Percentiles rank a stretch among this genome's conserved stretches.
Conservation (phyloP, 2,888 invertebrate species). For the Neocrepidodera transversa region DNA sequence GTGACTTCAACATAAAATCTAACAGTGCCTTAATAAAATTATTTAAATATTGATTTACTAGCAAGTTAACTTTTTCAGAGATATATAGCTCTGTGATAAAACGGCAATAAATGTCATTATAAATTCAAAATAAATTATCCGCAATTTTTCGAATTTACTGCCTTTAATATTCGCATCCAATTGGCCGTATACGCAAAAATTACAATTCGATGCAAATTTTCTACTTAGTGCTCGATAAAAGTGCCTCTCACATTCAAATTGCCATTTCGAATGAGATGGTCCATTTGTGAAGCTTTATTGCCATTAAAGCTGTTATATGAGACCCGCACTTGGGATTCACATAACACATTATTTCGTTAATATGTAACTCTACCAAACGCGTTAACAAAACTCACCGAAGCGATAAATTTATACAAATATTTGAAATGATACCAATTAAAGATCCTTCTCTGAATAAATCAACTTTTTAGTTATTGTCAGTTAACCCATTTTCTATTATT, state of each 20-base stretch:
- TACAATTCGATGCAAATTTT: slow-evolving; percentile 33
- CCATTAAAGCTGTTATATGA: background rate
- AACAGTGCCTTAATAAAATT: slow-evolving; percentile 4
- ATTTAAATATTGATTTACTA: slow-evolving; percentile 8
- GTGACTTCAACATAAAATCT: background rate
- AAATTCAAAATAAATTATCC: slow-evolving; percentile 33
- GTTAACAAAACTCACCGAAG: too few species aligned
- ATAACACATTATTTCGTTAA: too few species aligned
- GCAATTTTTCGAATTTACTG: slow-evolving; percentile 30
- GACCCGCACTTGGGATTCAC: background rate
- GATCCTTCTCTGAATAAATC: too few species aligned
- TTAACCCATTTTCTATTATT: too few species aligned
- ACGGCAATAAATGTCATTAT: slow-evolving; percentile 33
- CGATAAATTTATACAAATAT: too few species aligned
- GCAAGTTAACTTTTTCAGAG: slow-evolving; percentile 6
- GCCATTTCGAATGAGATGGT: slow-evolving; percentile 20
- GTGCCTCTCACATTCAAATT: slow-evolving; percentile 18
- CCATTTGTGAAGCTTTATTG: slow-evolving; percentile 18
- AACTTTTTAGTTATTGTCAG: too few species aligned
- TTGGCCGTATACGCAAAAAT: slow-evolving; percentile 33
- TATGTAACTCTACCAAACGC: too few species aligned
- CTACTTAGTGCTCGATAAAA: slow-evolving; percentile 28
- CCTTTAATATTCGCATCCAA: slow-evolving; percentile 31
- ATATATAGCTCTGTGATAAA: slow-evolving; percentile 27
- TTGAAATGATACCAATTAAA: too few species aligned